Conservation (phyloP, 1,140 invertebrate genomes). For the Penaeus indicus region DNA sequence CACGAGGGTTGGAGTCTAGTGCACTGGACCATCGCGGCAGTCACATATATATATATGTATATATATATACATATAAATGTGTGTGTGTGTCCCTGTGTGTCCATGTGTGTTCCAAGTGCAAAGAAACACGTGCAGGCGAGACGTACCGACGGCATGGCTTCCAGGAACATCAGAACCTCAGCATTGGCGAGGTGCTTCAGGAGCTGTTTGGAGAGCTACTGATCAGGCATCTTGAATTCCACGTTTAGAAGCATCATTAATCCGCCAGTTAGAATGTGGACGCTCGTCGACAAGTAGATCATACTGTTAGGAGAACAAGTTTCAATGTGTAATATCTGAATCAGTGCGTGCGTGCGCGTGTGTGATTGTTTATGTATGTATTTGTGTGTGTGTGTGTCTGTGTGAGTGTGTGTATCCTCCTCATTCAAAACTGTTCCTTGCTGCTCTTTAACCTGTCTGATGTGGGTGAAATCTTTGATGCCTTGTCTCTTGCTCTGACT, state of each 20-base stretch:
- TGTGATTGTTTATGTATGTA: too few relatives aligned
- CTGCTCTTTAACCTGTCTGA: too few relatives aligned
- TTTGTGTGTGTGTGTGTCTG: background rate
- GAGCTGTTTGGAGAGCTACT: slow-evolving; percentile 22
- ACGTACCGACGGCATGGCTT: slow-evolving; percentile 37
- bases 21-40: too few relatives aligned
- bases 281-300: slow-evolving; percentile 31
- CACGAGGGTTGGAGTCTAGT: too few relatives aligned
- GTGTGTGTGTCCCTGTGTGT: background rate
- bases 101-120: background rate
- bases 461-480: too few relatives aligned
- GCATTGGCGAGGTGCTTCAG: background rate
- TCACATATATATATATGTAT: too few relatives aligned
- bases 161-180: slow-evolving; percentile 49
- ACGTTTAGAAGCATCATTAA: slow-evolving; percentile 24
- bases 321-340: too few relatives aligned
- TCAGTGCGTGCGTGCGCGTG: background rate
- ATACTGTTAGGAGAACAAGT: slow-evolving; percentile 22
- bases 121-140: background rate
- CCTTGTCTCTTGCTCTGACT: too few relatives aligned
- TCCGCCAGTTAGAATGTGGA: slow-evolving; percentile 25
- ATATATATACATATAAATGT: background rate
- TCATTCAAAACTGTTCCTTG: too few relatives aligned
- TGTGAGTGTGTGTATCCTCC: too few relatives aligned
- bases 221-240: slow-evolving; percentile 44